phyloP scores from a whole-genome alignment of 2,113 vertebrate genomes.

The Ivindomyrus marchei region DNA sequence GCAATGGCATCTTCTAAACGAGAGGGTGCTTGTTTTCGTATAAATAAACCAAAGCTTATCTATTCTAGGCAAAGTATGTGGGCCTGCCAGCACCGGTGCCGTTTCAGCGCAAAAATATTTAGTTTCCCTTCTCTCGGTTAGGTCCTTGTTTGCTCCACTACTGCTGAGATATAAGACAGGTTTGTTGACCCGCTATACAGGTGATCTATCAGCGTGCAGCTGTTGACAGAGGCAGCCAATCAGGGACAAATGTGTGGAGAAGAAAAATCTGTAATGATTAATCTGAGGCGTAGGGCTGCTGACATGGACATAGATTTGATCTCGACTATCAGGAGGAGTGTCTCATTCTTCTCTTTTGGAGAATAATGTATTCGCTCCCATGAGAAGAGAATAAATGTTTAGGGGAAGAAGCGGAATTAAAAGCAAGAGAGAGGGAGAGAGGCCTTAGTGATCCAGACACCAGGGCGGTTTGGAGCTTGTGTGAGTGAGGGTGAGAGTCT shows the following conservation, averaged over 20 bases:
- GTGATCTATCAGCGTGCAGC: not conserved
- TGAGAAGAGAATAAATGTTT: not conserved
- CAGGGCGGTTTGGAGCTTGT: not conserved
- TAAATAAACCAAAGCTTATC: not conserved
- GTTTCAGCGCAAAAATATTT: not conserved
- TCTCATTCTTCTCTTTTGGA: not conserved
- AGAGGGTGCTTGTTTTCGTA: not conserved
- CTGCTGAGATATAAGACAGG: not conserved
- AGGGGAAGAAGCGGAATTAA: not conserved
- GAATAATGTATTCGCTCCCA: not conserved
- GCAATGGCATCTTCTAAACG: not conserved
- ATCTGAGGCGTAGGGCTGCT: not conserved
- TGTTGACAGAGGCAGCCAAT: not conserved
- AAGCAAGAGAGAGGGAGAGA: not conserved
- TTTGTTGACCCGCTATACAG: not conserved
- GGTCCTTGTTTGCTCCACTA: not conserved
- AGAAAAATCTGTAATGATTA: not conserved
- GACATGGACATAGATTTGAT: not conserved
- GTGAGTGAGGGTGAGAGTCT: not conserved
- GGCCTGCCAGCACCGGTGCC: not conserved
- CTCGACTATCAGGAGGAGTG: not conserved
- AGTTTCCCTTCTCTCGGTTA: not conserved
- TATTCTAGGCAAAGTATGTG: not conserved
- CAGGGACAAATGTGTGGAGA: not conserved
- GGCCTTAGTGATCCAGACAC: not conserved